Evolutionary conservation across 2,888 invertebrate species (phyloP).

Genomic region (Oxytorus armatus): DNA sequence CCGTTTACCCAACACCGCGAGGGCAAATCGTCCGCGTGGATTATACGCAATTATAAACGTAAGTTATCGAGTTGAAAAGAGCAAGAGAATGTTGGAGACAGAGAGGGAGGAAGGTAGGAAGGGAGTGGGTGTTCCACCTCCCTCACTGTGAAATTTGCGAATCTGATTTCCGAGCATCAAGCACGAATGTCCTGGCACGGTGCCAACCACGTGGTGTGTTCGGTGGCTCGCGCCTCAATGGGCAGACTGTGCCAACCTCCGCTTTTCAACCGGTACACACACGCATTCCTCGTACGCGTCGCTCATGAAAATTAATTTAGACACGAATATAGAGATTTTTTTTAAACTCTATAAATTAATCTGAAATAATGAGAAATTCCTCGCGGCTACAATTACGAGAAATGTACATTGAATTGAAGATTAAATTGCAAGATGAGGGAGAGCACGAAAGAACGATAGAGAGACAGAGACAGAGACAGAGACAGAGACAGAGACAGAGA

Average conservation of each 20-base stretch:
- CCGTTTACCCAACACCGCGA: slow-evolving; percentile 54
- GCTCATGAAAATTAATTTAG: slow-evolving; percentile 35
- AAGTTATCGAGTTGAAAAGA: slow-evolving; percentile 35
- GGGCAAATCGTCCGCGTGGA: slow-evolving; percentile 48
- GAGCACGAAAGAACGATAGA: too few relatives aligned
- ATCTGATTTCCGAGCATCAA: slow-evolving; percentile 60
- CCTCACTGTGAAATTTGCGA: slow-evolving; percentile 49
- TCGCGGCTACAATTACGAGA: too few relatives aligned
- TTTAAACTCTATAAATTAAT: too few relatives aligned
- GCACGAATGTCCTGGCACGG: slow-evolving; percentile 70
- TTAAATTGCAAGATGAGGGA: neutral
- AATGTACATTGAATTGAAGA: too few relatives aligned
- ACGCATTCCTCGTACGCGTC: neutral
- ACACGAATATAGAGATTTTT: neutral
- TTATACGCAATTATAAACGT: slow-evolving; percentile 62
- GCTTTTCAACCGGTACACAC: neutral
- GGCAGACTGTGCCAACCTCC: slow-evolving; percentile 14
- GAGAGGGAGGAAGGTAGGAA: slow-evolving; percentile 11
- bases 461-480: too few relatives aligned
- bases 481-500: too few relatives aligned
- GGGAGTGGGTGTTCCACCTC: slow-evolving; percentile 41
- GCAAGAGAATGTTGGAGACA: slow-evolving; percentile 30
- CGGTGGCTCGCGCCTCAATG: too few relatives aligned
- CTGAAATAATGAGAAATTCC: too few relatives aligned
- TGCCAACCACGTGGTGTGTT: slow-evolving; percentile 80